Evolutionary conservation across 2,113 vertebrate species (phyloP).

Genomic region (Regulus satrapa): DNA sequence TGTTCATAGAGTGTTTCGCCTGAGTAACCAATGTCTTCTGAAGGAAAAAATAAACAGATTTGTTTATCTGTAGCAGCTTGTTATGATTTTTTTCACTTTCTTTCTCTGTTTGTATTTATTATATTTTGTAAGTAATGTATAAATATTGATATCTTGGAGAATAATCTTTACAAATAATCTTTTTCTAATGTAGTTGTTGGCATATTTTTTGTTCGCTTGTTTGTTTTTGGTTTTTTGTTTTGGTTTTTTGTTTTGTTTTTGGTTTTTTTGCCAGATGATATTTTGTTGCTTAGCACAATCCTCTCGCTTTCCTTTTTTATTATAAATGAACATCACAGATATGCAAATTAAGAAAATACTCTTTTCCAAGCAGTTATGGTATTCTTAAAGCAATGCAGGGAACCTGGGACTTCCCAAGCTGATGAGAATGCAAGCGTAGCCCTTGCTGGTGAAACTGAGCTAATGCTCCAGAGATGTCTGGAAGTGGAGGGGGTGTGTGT

Average conservation of each 20-base stretch:
- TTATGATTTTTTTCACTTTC: background rate
- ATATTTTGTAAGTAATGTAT: background rate
- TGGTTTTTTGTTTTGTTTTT: too few relatives aligned
- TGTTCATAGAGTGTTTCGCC: background rate
- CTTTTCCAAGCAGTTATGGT: background rate
- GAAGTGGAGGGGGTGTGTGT: too few relatives aligned
- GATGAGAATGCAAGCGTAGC: background rate
- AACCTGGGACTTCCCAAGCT: background rate
- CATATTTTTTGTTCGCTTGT: too few relatives aligned
- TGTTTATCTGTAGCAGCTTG: background rate
- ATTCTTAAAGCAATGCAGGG: background rate
- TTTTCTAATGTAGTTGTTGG: background rate
- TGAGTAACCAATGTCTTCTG: slow-evolving; percentile 1
- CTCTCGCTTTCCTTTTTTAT: background rate
- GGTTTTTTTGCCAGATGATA: background rate
- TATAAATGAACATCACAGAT: background rate
- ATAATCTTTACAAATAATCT: background rate
- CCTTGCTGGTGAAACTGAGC: background rate
- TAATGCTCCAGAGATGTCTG: background rate
- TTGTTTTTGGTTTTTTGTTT: too few relatives aligned
- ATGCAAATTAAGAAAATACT: background rate
- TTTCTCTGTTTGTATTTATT: background rate
- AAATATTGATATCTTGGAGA: background rate
- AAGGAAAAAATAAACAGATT: slow-evolving; percentile 11
- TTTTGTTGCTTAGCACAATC: background rate